Conservation (phyloP, 2,113 vertebrate genomes). For the Ariopsis seemanni region DNA sequence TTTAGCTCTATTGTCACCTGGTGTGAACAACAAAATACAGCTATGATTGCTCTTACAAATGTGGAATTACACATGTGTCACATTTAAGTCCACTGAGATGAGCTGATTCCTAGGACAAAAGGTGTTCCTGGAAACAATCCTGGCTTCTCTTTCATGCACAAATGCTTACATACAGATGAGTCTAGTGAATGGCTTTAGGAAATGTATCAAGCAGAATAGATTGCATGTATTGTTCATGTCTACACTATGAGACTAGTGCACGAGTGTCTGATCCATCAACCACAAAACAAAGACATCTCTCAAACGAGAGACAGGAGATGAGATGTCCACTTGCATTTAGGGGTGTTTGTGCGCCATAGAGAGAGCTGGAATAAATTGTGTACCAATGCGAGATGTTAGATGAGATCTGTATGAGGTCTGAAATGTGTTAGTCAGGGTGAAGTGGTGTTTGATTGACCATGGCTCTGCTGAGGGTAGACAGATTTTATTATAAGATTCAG, state of each 20-base stretch:
- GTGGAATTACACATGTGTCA: neutral
- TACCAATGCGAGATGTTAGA: neutral
- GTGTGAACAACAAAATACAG: slow-evolving; percentile 7
- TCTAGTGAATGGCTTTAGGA: neutral
- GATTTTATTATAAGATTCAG: neutral
- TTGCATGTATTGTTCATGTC: neutral
- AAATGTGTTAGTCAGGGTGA: slow-evolving; percentile 6
- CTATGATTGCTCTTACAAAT: neutral
- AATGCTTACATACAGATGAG: neutral
- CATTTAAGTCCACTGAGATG: neutral
- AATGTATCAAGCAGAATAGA: neutral
- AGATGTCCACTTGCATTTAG: neutral
- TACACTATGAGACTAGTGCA: neutral
- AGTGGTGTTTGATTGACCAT: neutral
- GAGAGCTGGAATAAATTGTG: slow-evolving; percentile 4
- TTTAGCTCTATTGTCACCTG: slow-evolving; percentile 9
- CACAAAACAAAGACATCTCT: slow-evolving; percentile 25
- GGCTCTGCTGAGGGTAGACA: neutral
- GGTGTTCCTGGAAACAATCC: neutral
- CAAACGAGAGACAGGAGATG: slow-evolving; percentile 11
- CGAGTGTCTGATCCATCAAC: neutral
- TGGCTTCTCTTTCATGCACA: neutral
- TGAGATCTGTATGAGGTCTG: neutral
- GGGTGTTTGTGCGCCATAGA: neutral
- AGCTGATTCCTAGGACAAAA: neutral